Evolutionary conservation across 1,140 invertebrate genomes (phyloP).

Genomic region (Panagrolaimus sp.): DNA sequence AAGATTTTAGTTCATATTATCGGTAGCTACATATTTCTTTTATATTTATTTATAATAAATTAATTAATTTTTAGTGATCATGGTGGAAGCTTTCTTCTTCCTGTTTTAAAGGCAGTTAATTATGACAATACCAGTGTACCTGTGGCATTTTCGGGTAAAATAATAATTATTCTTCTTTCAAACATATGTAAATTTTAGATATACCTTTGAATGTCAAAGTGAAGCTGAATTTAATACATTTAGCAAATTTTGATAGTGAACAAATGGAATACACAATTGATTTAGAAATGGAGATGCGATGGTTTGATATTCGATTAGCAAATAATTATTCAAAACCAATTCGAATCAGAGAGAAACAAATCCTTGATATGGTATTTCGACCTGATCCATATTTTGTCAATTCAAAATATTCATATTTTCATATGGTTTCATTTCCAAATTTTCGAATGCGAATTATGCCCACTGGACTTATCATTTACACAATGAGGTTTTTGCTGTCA

Average conservation of each 20-base stretch:
- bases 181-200: conserved; percentile 38
- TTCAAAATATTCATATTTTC: conserved; percentile 57
- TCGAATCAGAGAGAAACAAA: conserved; percentile 48
- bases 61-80: conserved; percentile 43
- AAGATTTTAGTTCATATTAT: conserved; percentile 13
- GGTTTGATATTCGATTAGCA: conserved; percentile 47
- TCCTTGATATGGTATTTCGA: conserved; percentile 54
- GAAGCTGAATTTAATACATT: conserved; percentile 51
- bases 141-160: conserved; percentile 47
- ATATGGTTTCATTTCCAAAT: conserved; percentile 56
- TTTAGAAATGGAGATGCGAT: conserved; percentile 50
- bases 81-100: conserved; percentile 55
- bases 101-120: conserved; percentile 49
- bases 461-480: conserved; percentile 51
- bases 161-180: background rate
- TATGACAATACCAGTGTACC: conserved; percentile 57
- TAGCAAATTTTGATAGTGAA: conserved; percentile 54
- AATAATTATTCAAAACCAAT: conserved; percentile 58
- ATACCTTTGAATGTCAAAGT: conserved; percentile 52
- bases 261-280: conserved; percentile 57
- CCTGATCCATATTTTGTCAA: conserved; percentile 54
- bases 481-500: conserved; percentile 37
- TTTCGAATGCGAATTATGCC: conserved; percentile 56
- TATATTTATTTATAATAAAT: too few species aligned
- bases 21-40: too few species aligned